Evolutionary conservation across 92 coral and sea anemone species (phyloP).

Genomic region (Siderastrea radians): DNA sequence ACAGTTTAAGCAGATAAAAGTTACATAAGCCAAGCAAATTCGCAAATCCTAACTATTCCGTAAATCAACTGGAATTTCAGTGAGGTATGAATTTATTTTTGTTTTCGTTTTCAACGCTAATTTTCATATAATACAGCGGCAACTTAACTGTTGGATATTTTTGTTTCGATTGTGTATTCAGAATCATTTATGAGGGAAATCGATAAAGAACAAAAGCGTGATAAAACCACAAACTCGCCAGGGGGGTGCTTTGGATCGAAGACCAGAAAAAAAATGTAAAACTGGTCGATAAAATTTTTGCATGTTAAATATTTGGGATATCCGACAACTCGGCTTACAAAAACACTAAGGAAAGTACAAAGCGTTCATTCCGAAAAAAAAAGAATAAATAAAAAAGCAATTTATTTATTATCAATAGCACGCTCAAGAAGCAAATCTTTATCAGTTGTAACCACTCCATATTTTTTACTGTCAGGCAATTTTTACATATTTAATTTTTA

Average conservation of each 20-base stretch:
- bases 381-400: too few species aligned
- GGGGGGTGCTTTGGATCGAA: neutral
- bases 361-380: too few species aligned
- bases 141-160: neutral
- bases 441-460: too few species aligned
- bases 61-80: neutral
- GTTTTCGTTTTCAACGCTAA: neutral
- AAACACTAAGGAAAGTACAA: too few species aligned
- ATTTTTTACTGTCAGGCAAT: too few species aligned
- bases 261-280: too few species aligned
- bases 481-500: too few species aligned
- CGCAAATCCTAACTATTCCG: neutral
- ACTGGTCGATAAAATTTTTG: too few species aligned
- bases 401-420: too few species aligned
- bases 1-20: neutral
- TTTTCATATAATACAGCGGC: neutral
- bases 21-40: neutral
- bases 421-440: too few species aligned
- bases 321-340: too few species aligned
- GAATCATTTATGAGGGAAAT: conserved; percentile 9
- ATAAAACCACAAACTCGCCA: neutral
- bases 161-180: neutral
- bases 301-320: too few species aligned
- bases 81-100: neutral
- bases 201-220: neutral